Percentiles rank a stretch among this genome's conserved stretches.
phyloP scores from a whole-genome alignment of 2,113 vertebrate species.

The Craseonycteris thonglongyai region DNA sequence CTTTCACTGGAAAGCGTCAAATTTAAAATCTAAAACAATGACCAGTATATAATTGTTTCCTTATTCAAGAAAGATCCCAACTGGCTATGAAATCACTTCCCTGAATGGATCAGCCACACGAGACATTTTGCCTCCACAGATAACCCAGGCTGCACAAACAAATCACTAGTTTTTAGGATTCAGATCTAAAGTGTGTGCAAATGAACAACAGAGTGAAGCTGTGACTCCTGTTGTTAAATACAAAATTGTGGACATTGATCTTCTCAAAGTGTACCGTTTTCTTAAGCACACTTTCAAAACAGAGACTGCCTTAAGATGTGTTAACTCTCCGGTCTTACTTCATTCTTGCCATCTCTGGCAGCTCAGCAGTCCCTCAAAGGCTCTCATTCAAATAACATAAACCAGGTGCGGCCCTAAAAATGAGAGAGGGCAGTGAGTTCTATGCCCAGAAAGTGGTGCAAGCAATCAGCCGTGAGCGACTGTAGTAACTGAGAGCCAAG shows the following conservation, averaged over 20 bases:
- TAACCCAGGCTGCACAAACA: background rate
- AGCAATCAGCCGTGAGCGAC: background rate
- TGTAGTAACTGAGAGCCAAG: accelerated
- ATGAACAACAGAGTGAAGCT: background rate
- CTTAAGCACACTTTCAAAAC: background rate
- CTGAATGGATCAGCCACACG: background rate
- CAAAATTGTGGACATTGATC: background rate
- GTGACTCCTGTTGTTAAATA: background rate
- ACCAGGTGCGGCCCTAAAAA: background rate
- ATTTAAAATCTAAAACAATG: background rate
- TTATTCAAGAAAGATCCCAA: background rate
- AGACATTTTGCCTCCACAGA: background rate
- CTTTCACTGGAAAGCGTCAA: background rate
- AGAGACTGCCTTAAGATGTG: background rate
- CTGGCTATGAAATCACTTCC: background rate
- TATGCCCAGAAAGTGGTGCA: background rate
- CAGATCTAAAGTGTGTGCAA: background rate
- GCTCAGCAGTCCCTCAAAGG: background rate
- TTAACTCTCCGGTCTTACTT: background rate
- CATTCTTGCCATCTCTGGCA: background rate
- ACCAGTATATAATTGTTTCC: background rate
- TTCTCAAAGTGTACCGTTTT: background rate
- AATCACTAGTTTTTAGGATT: background rate
- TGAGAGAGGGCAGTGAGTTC: background rate
- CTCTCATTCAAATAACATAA: background rate